phyloP scores from a whole-genome alignment of 2,113 vertebrate genomes.

The Nibea albiflora region DNA sequence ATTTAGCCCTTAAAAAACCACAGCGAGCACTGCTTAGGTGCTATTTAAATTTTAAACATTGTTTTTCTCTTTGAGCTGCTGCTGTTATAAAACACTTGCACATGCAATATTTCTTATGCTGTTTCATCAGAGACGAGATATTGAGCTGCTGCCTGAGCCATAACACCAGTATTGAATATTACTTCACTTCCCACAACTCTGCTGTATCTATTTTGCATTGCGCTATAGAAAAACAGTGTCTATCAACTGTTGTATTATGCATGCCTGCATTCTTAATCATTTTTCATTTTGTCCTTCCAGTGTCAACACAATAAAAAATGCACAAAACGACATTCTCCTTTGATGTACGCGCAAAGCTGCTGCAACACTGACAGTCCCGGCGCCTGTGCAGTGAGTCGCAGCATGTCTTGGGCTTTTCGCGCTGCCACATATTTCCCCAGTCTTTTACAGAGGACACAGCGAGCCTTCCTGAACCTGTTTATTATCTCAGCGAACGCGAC shows the following conservation, averaged over 20 bases:
- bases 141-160: conserved; percentile 16
- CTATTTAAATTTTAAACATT: background rate
- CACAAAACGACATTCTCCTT: background rate
- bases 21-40: no score
- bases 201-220: background rate
- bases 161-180: background rate
- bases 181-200: background rate
- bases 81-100: background rate
- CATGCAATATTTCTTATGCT: background rate
- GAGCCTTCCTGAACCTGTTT: conserved; percentile 25
- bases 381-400: background rate
- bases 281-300: conserved; percentile 6
- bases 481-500: conserved; percentile 50
- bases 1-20: no score
- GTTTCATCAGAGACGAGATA: conserved; percentile 14
- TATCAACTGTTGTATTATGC: background rate
- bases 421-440: background rate
- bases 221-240: background rate
- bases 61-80: background rate
- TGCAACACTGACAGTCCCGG: background rate
- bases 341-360: conserved; percentile 8
- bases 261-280: background rate
- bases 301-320: background rate
- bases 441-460: conserved; percentile 40
- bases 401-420: conserved; percentile 17